Evolutionary conservation across 2,888 invertebrate species (phyloP), one percentile per base, ranked within the genome.

Genomic region (Sesia apiformis): DNA sequence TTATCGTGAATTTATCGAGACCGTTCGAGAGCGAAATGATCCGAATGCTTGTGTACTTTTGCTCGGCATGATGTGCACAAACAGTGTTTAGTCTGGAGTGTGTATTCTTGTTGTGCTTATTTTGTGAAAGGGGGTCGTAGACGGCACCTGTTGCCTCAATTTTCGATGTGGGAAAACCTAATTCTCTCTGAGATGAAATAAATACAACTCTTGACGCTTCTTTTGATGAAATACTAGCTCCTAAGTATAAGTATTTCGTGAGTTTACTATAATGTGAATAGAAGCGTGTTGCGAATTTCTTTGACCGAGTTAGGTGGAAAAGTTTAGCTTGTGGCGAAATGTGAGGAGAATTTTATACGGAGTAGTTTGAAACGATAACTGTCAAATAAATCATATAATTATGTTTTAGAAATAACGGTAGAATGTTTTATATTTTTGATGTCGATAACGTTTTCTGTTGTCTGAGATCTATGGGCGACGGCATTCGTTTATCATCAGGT

Each of bases 151-250:
- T 86, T 87, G 86, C 81, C 72, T 66, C 70, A 65, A 70, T 69
- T 70, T 76, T 70, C 76, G 74, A 71, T 70, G 77, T 67, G 72
- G 65, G 70, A 72, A 69, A 63, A 77, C 74, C 83, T 85, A 85
- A 87, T 86, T 83, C 78, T 69, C 58, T 60, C 71, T 63, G 74
- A 81, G 78, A 84, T 82, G 82, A 81, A 86, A 86, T 85, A 86
- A 83, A 83, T 81, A 75, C 75, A 76, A 78, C 50, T 7, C 39
- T 50, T 38, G 50, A 5, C 39, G 50, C 50, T 50, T 50, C 50
- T 38, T 50, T 50, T 50, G 50, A 50, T 39, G 50, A 38, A 50
- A 50, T 38, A 38, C 50, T 46, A 23, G 23, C 4, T 8, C 8
- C 23, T 23, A 23, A n/a, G 46, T 46, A 23, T 46, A 23, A n/a